These are phyloP conservation scores for Syrista parreyssii DNA, from an alignment of 2,888 invertebrate species.

Conservation along the genomic window DNA sequence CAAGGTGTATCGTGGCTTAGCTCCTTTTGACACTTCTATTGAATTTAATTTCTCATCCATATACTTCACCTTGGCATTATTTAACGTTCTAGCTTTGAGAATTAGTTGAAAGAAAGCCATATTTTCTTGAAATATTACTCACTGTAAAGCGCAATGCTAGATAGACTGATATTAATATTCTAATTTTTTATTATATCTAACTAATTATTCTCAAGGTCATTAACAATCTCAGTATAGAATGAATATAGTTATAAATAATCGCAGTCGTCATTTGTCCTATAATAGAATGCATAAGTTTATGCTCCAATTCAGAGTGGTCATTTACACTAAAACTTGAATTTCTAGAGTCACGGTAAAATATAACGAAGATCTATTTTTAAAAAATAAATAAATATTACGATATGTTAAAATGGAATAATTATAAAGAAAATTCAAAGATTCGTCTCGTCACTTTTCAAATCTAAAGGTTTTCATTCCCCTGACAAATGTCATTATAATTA, in stretches of 20 bases:
- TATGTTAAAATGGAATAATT: no score
- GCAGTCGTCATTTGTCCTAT: neutral
- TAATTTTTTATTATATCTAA: neutral
- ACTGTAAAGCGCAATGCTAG: neutral
- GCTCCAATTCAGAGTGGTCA: neutral
- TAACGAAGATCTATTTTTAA: no score
- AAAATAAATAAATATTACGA: no score
- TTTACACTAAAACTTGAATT: neutral
- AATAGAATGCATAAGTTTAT: neutral
- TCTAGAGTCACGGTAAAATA: neutral
- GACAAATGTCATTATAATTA: neutral
- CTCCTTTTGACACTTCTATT: constrained; percentile 65
- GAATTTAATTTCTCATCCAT: constrained; percentile 72
- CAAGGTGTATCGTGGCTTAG: constrained; percentile 65
- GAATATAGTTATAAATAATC: neutral
- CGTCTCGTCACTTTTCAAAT: no score
- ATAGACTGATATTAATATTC: neutral
- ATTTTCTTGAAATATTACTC: constrained; percentile 19
- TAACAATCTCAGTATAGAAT: neutral
- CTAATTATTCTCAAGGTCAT: neutral
- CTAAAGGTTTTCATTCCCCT: no score
- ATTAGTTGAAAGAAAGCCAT: constrained; percentile 72
- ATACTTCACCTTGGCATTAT: constrained; percentile 67
- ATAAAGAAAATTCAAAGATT: no score
- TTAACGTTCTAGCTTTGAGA: constrained; percentile 70